Evolutionary conservation across 1,140 invertebrate genomes (phyloP), one percentile per base, ranked within the genome.

Genomic region (Rhopalosiphum maidis): DNA sequence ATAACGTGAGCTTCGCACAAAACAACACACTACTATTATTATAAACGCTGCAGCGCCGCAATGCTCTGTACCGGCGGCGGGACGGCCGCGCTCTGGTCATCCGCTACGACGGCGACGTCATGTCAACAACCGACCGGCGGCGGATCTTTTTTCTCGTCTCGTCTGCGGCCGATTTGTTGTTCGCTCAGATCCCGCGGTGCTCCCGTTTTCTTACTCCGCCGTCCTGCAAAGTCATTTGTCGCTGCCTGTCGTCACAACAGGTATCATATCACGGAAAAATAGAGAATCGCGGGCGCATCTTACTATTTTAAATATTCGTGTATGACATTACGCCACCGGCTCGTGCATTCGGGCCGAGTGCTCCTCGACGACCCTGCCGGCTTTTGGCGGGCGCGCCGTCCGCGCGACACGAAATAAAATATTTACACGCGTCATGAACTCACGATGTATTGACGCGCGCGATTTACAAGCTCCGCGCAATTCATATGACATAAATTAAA

Each of bases 71-170:
- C 60, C 60, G 30, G n/a, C 60, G 60, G 60, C 60, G 25, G 60
- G 55, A 9, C 55, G 60, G 30, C 60, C 60, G 60, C 15, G 60
- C 60, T 77, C 30, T 77, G 60, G 60, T 77, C n/a, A 88, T 51
- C 35, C 37, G 25, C 37, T 30, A 51, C 48, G 48, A 18, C 48
- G 48, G 48, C n/a, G 37, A 91, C 60, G 90, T 91, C 90, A 91
- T 77, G 90, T 91, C 90, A 91, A 91, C 90, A 91, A 91, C 91
- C 91, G 91, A 82, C 68, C 68, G 37, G 60, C 60, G 60, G 60
- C 60, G 30, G 60, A 68, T 68, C 41, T 92, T 92, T 77, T 92
- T 82, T 37, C 37, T 54, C 43, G 23, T 25, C 37, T 85, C 37
- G 37, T 43, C 37, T 43, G 60, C 60, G 60, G 30, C 60, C 60